Conservation (phyloP, 2,888 invertebrate species). For the Polyommatus icarus region DNA sequence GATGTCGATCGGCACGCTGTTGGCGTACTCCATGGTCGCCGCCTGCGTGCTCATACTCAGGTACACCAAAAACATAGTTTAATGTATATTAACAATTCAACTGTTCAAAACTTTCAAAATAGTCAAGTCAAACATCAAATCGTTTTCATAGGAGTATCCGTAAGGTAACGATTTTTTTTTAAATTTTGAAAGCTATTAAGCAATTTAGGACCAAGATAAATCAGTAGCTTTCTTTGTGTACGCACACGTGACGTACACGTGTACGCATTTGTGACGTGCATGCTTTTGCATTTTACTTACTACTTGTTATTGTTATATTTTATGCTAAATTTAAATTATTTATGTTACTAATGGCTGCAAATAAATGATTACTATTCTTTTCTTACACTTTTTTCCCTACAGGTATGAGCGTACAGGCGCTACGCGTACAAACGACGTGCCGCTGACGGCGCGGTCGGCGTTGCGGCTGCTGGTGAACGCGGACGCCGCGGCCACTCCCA, state of each 20-base stretch:
- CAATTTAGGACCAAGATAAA: neutral
- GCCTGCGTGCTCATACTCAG: conserved; percentile 91
- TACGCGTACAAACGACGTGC: conserved; percentile 42
- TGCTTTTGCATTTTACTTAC: too few species aligned
- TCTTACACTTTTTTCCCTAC: neutral
- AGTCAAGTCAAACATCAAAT: too few species aligned
- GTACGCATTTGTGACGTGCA: neutral
- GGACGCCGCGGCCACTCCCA: conserved; percentile 60
- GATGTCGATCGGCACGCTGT: conserved; percentile 93
- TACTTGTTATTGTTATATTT: too few species aligned
- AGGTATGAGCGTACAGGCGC: conserved; percentile 60
- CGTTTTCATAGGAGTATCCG: too few species aligned
- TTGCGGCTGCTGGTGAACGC: conserved; percentile 69
- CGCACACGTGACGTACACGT: neutral
- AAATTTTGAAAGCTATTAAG: too few species aligned
- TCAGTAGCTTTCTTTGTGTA: neutral
- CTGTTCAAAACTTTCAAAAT: too few species aligned
- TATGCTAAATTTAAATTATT: too few species aligned
- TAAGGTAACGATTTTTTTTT: too few species aligned
- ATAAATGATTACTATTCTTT: too few species aligned
- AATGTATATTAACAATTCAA: too few species aligned
- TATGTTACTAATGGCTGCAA: too few species aligned
- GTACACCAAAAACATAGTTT: conserved; percentile 56
- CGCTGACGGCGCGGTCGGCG: conserved; percentile 46
- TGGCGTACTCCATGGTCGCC: conserved; percentile 94